Base-by-base conservation (phyloP, 2,888 invertebrate genomes). In the Conistra vaccinii region DNA sequence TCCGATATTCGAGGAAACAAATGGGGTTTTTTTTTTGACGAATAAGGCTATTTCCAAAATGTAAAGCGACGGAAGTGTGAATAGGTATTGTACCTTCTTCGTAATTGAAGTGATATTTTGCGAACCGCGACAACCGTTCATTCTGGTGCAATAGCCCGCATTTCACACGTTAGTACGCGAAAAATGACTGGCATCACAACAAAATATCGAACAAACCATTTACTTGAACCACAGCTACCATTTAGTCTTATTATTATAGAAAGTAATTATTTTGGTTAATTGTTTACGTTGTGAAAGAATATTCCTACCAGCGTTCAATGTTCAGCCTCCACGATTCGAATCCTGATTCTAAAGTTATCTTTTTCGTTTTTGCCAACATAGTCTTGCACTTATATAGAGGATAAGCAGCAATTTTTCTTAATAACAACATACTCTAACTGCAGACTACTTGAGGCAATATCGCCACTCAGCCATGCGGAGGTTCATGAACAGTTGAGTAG, bases 101-200 rank as follows among this genome's bases (percentile, higher is more conserved):
- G 65, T 65, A 32, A 60, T 23, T n/a, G 10, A 55, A 66, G 57
- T 57, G n/a, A 53, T 17, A 32, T 53, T 55, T 32, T 66, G 17
- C 10, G 17, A 55, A 55, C 17, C 5, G 23, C 7, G 23, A n/a
- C n/a, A 32, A n/a, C 23, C 48, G 6, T 55, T 57, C 17, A 55
- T 10, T 23, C n/a, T 32, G 17, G 6, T 66, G 32, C 6, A n/a
- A 17, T 10, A n/a, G 32, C n/a, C 6, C 10, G 17, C n/a, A 57
- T 66, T 55, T n/a, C 32, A 57, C 10, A n/a, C 1, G 23, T 17
- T 65, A 32, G 17, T 65, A 32, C 32, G 17, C 17, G 14, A n/a
- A 66, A 23, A 53, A 53, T 53, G 23, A 65, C 53, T 29, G 53
- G 14, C 51, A 65, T 32, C 17, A 51, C 14, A 32, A 32, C 51